A percentile compares a stretch with the other conserved stretches of the same genome.
phyloP scores from a whole-genome alignment of 2,888 invertebrate genomes.

The Zeuzera pyrina region DNA sequence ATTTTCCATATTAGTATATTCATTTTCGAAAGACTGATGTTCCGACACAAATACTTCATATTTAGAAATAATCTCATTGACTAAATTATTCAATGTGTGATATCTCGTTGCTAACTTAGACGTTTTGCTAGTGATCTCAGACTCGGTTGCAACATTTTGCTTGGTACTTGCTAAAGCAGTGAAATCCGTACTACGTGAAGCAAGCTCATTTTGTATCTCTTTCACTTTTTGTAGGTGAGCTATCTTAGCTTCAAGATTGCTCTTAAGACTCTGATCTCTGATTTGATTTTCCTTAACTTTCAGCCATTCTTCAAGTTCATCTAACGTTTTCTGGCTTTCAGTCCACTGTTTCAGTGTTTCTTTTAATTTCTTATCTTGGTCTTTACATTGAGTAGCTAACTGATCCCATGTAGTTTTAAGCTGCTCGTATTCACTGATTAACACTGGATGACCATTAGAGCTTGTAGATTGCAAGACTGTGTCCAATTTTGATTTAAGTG shows the following conservation, averaged over 20 bases:
- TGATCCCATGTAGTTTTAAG: slow-evolving; percentile 83
- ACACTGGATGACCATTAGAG: slow-evolving; percentile 80
- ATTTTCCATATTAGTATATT: slow-evolving; percentile 80
- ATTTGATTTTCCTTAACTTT: slow-evolving; percentile 88
- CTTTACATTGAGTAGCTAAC: slow-evolving; percentile 80
- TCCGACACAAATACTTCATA: slow-evolving; percentile 90
- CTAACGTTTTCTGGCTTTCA: slow-evolving; percentile 84
- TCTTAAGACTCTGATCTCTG: slow-evolving; percentile 91
- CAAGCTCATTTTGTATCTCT: slow-evolving; percentile 79
- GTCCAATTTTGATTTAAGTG: slow-evolving; percentile 80
- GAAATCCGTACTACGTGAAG: slow-evolving; percentile 78
- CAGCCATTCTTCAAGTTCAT: slow-evolving; percentile 87
- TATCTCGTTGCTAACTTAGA: slow-evolving; percentile 87
- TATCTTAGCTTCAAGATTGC: slow-evolving; percentile 86
- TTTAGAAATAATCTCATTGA: slow-evolving; percentile 86
- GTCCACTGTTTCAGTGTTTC: slow-evolving; percentile 86
- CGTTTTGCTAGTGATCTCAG: slow-evolving; percentile 80
- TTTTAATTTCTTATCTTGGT: slow-evolving; percentile 81
- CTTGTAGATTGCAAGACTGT: slow-evolving; percentile 85
- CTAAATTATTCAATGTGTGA: slow-evolving; percentile 84
- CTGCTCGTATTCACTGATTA: slow-evolving; percentile 82
- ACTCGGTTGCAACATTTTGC: slow-evolving; percentile 81
- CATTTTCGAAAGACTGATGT: slow-evolving; percentile 84
- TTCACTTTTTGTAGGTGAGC: slow-evolving; percentile 84
- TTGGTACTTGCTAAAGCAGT: slow-evolving; percentile 78